Evolutionary conservation across 2,888 invertebrate species (phyloP), one percentile per base, ranked within the genome.

Genomic region (Coenonympha glycerion): DNA sequence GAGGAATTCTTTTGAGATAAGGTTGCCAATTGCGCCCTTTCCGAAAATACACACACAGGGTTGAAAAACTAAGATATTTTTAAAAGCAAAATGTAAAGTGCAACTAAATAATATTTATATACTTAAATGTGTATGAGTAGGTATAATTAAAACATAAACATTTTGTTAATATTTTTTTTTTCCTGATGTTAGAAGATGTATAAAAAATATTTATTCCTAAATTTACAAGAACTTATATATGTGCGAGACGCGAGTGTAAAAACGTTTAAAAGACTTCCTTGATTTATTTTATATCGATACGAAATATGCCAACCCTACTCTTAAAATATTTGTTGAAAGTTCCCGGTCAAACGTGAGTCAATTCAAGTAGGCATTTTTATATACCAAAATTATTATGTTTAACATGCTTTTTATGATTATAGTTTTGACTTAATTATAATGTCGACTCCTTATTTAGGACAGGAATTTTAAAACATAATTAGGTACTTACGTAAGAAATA

Each of bases 351-450:
- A 13, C 22, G 24, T 39, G 39, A 39, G 39, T 39, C 39, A 24
- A 24, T 39, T 39, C 9, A 39, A 39, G 15, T 39, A n/a, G n/a
- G n/a, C n/a, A 39, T 39, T 39, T 39, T 39, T 39, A 39, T 39
- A 22, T 39, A 39, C 22, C 15, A 39, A 39, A 39, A 39, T 39
- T 24, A 22, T 36, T 39, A 24, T 24, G 39, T 15, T 24, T 24
- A 24, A 24, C 39, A 39, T 39, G 24, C 22, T 39, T 22, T 37
- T 39, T 39, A 37, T 39, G 39, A 39, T 39, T 39, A 39, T 39
- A 39, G 15, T 15, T 39, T 39, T 24, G 24, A 22, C 15, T 37
- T 22, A 13, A 37, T 39, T 39, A 39, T 39, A 16, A 39, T 24
- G 4, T 9, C 15, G 22, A 24, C 8, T 24, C 15, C 16, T 39